phyloP scores from a whole-genome alignment of 2,113 vertebrate species.

The Ceyx cyanopectus region DNA sequence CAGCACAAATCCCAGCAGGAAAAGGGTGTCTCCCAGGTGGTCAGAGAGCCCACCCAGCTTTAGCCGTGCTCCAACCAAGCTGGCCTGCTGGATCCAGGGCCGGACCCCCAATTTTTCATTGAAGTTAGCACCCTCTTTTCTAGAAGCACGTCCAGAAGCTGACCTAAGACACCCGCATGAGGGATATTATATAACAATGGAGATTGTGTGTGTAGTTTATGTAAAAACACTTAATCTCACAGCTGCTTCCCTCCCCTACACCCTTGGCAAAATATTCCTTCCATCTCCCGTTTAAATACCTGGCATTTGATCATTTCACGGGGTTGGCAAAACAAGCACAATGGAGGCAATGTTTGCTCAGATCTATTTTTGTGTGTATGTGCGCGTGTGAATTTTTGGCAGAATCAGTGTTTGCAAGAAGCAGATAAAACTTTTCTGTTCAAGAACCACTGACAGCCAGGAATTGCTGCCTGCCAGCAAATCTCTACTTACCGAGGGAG shows the following conservation, averaged over 20 bases:
- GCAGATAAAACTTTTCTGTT: conserved; percentile 79
- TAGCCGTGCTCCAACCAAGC: neutral
- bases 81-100: neutral
- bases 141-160: neutral
- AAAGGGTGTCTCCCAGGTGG: neutral
- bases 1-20: neutral
- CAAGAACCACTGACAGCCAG: conserved; percentile 59
- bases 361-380: conserved; percentile 65
- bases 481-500: conserved; percentile 73
- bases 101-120: neutral
- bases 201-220: conserved; percentile 33
- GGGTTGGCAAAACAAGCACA: conserved; percentile 74
- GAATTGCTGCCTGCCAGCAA: conserved; percentile 78
- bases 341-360: conserved; percentile 71
- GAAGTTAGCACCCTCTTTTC: neutral
- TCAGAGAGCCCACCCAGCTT: neutral
- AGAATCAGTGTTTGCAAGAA: conserved; percentile 78
- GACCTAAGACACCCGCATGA: neutral
- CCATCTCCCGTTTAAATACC: conserved; percentile 53
- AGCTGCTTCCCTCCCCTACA: conserved; percentile 44
- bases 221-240: conserved; percentile 59
- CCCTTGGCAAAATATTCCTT: conserved; percentile 21
- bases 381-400: conserved; percentile 68
- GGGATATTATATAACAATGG: conserved; percentile 47
- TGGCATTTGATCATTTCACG: conserved; percentile 70